Evolutionary conservation across 2,888 invertebrate genomes (phyloP).

Genomic region (Electrophaes corylata): DNA sequence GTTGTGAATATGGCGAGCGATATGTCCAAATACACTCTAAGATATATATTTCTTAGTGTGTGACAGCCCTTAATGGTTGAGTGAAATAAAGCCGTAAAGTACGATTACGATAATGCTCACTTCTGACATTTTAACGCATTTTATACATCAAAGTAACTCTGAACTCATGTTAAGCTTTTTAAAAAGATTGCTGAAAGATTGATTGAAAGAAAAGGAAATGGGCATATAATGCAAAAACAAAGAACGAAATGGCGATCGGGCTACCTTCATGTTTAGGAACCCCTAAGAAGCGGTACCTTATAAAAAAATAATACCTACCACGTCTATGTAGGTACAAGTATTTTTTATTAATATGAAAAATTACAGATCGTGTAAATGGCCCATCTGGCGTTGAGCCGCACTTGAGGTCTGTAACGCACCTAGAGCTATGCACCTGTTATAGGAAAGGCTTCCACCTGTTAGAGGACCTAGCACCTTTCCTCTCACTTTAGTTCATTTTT

Average conservation of each 20-base stretch:
- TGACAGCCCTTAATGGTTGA: not conserved
- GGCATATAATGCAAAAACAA: not conserved
- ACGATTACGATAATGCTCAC: slow-evolving; percentile 11
- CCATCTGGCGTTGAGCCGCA: too few relatives aligned
- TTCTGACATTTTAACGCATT: slow-evolving; percentile 11
- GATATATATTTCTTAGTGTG: not conserved
- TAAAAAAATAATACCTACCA: too few relatives aligned
- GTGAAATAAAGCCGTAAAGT: not conserved
- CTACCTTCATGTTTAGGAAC: too few relatives aligned
- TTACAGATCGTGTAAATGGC: too few relatives aligned
- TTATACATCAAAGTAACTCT: slow-evolving; percentile 1
- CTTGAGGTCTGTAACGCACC: too few relatives aligned
- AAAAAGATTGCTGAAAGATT: not conserved
- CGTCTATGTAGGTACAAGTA: too few relatives aligned
- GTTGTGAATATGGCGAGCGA: not conserved
- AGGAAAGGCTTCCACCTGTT: too few relatives aligned
- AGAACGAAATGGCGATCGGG: not conserved
- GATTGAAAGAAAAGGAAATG: not conserved
- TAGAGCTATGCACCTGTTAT: too few relatives aligned
- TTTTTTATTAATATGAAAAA: too few relatives aligned
- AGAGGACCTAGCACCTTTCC: too few relatives aligned
- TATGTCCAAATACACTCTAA: not conserved
- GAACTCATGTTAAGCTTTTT: not conserved
- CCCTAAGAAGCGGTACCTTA: too few relatives aligned
- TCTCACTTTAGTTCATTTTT: too few relatives aligned